A percentile compares a stretch with the other conserved stretches of the same genome.
These are phyloP conservation scores for Lasius platythorax DNA, from an alignment of 2,888 invertebrate genomes.

Conservation along the genomic window DNA sequence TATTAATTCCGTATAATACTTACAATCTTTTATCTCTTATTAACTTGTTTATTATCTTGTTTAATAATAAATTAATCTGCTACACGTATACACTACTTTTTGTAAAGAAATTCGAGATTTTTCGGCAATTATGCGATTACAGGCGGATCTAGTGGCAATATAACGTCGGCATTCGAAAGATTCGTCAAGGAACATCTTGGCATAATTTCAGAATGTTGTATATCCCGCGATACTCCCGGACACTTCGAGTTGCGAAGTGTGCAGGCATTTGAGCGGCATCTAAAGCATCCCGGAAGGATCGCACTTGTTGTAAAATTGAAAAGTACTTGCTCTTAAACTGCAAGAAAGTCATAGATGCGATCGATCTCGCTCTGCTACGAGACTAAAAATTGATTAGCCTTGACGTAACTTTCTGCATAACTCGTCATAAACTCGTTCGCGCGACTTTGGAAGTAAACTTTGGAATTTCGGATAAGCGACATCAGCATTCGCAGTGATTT, in stretches of 20 bases:
- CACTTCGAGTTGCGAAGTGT: conserved; percentile 46
- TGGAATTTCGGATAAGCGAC: not conserved
- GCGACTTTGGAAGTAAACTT: not conserved
- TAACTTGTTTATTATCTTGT: no score
- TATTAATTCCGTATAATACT: not conserved
- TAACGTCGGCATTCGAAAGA: conserved; percentile 40
- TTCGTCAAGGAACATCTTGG: conserved; percentile 60
- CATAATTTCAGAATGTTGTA: conserved; percentile 57
- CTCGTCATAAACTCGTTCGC: not conserved
- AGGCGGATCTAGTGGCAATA: not conserved
- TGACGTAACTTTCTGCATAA: not conserved
- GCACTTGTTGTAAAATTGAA: conserved; percentile 45
- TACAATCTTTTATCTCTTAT: no score
- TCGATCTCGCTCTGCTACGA: not conserved
- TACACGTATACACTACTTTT: not conserved
- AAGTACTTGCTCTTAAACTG: conserved; percentile 2
- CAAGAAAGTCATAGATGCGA: not conserved
- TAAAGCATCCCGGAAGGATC: conserved; percentile 29
- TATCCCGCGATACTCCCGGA: conserved; percentile 27
- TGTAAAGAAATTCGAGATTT: not conserved
- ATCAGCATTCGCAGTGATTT: not conserved
- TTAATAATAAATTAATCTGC: not conserved
- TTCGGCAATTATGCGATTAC: not conserved
- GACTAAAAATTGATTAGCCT: conserved; percentile 41
- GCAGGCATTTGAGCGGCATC: conserved; percentile 14